phyloP scores from a whole-genome alignment of 2,888 invertebrate species.

The Rhimphoctona megacephalus region DNA sequence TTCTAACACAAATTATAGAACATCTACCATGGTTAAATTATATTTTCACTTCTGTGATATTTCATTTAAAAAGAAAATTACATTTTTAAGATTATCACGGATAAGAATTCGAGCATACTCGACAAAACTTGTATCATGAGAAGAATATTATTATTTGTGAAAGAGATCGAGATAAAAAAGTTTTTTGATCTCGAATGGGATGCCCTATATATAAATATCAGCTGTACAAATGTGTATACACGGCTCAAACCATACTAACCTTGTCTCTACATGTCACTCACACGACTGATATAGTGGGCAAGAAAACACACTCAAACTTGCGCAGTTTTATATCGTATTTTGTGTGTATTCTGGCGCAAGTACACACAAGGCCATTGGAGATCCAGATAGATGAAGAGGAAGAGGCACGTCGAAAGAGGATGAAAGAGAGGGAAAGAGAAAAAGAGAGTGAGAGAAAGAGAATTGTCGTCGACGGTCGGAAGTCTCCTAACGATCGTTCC shows the following conservation, averaged over 20 bases:
- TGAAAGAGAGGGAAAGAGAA: constrained; percentile 27
- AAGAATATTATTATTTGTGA: not conserved
- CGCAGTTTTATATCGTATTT: constrained; percentile 29
- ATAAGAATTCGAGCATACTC: not conserved
- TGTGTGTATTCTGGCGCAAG: constrained; percentile 19
- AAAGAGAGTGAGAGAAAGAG: constrained; percentile 20
- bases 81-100: not conserved
- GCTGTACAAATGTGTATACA: not conserved
- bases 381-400: constrained; percentile 39
- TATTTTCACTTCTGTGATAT: not conserved
- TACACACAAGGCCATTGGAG: constrained; percentile 47
- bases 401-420: constrained; percentile 11
- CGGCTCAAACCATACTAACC: not conserved
- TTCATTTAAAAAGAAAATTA: not conserved
- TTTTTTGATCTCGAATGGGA: not conserved
- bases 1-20: not conserved
- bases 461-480: constrained; percentile 56
- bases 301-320: constrained; percentile 8
- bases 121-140: not conserved
- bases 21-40: no score
- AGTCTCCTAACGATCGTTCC: constrained; percentile 66
- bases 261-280: constrained; percentile 16
- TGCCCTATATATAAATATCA: not conserved
- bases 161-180: not conserved
- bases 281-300: constrained; percentile 36